Percentiles rank a stretch among this genome's conserved stretches.
Evolutionary conservation across 1,140 invertebrate species (phyloP).

Genomic region (Euura lappo): DNA sequence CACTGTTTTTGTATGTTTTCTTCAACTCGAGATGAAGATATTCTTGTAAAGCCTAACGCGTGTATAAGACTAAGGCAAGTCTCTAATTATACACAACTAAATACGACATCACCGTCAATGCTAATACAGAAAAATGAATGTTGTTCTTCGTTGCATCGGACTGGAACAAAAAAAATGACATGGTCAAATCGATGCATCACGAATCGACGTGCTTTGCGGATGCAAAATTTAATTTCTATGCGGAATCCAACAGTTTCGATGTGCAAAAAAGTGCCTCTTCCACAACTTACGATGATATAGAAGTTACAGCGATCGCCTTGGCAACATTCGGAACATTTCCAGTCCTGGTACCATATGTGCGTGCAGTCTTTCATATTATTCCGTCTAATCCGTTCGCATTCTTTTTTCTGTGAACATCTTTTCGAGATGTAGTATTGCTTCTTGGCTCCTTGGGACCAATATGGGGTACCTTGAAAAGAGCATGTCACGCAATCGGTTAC

Average conservation of each 20-base stretch:
- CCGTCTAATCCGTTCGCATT: conserved; percentile 75
- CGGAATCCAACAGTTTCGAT: too few species aligned
- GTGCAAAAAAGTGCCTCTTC: too few species aligned
- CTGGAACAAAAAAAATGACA: conserved; percentile 28
- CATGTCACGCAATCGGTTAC: too few species aligned
- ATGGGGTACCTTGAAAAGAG: conserved; percentile 77
- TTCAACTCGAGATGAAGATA: too few species aligned
- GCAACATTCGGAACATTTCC: conserved; percentile 97
- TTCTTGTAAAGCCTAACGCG: too few species aligned
- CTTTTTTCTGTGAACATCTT: conserved; percentile 80
- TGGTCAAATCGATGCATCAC: neutral
- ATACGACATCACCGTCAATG: neutral
- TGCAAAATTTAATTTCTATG: too few species aligned
- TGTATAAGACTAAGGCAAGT: neutral
- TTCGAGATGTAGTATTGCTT: conserved; percentile 97
- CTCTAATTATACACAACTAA: neutral
- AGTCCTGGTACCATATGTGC: conserved; percentile 97
- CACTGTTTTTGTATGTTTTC: too few species aligned
- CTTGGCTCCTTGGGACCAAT: conserved; percentile 91
- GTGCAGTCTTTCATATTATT: conserved; percentile 82
- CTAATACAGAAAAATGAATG: neutral
- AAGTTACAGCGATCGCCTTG: conserved; percentile 97
- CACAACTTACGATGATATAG: conserved; percentile 88
- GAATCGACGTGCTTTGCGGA: too few species aligned
- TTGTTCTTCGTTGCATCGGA: conserved; percentile 28